A percentile compares a stretch with the other conserved stretches of the same genome.
Evolutionary conservation across 2,888 invertebrate genomes (phyloP).

Genomic region (Conomelus anceps): DNA sequence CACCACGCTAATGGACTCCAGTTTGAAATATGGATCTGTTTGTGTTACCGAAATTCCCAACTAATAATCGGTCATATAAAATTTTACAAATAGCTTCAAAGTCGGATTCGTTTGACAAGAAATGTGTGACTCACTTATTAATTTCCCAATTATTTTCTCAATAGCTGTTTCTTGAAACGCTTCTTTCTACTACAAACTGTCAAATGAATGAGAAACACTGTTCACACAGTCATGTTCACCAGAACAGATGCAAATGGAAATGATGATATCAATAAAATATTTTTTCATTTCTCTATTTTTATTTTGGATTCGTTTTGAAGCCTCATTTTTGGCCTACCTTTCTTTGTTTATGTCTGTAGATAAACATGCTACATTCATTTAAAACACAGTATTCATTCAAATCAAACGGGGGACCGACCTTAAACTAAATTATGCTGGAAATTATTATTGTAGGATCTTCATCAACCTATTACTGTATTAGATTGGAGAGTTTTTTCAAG

Average conservation of each 20-base stretch:
- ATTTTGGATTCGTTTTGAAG: no score
- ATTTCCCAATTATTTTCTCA: not conserved
- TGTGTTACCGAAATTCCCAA: not conserved
- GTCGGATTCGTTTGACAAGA: not conserved
- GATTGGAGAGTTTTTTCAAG: no score
- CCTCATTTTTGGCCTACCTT: no score
- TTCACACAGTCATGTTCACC: not conserved
- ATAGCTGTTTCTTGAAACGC: not conserved
- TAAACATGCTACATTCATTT: no score
- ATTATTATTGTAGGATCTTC: no score
- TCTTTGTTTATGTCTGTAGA: no score
- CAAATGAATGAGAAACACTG: not conserved
- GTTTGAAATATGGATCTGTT: not conserved
- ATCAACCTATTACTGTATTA: no score
- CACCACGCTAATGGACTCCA: no score
- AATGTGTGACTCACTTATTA: not conserved
- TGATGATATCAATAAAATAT: not conserved
- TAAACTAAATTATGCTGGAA: no score
- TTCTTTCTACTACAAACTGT: not conserved
- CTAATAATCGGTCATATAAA: not conserved
- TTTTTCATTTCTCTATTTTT: no score
- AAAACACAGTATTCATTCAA: no score
- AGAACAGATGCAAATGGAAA: not conserved
- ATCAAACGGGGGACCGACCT: no score
- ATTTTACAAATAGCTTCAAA: not conserved